Percentiles rank a stretch among this genome's conserved stretches.
Evolutionary conservation across 2,888 invertebrate species (phyloP).

Genomic region (Lasioglossum marginatum): DNA sequence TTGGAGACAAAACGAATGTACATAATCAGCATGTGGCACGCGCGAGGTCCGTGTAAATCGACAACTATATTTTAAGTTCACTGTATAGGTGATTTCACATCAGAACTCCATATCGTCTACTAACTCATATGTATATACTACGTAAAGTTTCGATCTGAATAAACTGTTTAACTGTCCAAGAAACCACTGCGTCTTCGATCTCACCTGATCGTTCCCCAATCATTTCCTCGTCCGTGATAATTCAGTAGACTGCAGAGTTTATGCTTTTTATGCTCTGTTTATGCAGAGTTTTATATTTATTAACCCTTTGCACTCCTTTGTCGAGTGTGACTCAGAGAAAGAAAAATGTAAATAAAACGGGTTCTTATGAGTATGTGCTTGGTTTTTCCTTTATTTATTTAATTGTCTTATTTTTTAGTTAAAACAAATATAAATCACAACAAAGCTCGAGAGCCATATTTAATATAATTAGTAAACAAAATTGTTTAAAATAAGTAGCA

Average conservation of each 20-base stretch:
- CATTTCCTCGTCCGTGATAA: background rate
- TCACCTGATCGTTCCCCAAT: background rate
- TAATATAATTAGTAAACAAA: no score
- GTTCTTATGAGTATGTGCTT: no score
- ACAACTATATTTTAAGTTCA: conserved; percentile 71
- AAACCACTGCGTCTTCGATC: background rate
- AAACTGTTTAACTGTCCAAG: conserved; percentile 82
- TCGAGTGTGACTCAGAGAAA: no score
- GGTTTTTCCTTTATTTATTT: no score
- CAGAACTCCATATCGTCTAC: conserved; percentile 81
- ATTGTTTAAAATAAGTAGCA: no score
- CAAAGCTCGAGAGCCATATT: no score
- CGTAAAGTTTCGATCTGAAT: conserved; percentile 81
- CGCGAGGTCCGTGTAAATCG: conserved; percentile 73
- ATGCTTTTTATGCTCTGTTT: no score
- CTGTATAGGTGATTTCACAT: conserved; percentile 81
- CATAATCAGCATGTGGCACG: conserved; percentile 61
- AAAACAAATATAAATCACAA: no score
- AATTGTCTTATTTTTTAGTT: no score
- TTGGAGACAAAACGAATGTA: conserved; percentile 62
- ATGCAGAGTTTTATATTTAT: no score
- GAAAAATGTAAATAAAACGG: no score
- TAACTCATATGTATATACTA: conserved; percentile 82
- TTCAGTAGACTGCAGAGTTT: conserved; percentile 12
- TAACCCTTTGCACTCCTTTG: no score